Evolutionary conservation across 35 echinoderm and acorn worm species (phyloP).

Genomic region (Eucidaris tribuloides): DNA sequence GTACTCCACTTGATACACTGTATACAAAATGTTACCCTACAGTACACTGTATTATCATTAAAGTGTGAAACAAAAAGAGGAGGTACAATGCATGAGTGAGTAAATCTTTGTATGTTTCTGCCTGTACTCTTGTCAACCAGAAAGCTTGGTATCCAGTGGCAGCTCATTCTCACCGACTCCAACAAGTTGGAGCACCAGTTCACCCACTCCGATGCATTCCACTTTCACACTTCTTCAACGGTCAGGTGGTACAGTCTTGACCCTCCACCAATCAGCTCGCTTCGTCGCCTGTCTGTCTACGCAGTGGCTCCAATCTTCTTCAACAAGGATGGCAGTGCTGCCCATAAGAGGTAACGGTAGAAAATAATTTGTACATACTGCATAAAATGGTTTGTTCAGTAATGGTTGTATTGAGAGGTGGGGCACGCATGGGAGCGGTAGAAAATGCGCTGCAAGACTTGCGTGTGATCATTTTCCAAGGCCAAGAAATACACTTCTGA

Average conservation of each 20-base stretch:
- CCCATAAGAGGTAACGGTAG: constrained; percentile 16
- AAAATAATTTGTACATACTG: background rate
- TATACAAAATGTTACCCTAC: no score
- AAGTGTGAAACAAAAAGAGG: background rate
- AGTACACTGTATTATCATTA: background rate
- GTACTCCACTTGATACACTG: background rate
- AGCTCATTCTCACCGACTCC: constrained; percentile 54
- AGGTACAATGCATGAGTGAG: background rate
- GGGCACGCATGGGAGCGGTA: no score
- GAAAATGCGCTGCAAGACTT: no score
- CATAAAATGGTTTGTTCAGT: no score
- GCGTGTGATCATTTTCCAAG: no score
- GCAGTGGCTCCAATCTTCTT: constrained; percentile 63
- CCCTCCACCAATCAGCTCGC: constrained; percentile 53
- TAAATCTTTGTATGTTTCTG: no score
- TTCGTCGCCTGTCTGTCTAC: constrained; percentile 34
- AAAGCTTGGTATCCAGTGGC: constrained; percentile 67
- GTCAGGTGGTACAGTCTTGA: constrained; percentile 69
- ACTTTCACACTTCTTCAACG: constrained; percentile 53
- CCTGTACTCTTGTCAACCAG: no score
- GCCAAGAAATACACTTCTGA: no score
- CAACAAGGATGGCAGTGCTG: constrained; percentile 41
- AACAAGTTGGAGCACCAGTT: constrained; percentile 32
- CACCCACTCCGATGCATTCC: constrained; percentile 41
- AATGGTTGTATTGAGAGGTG: no score